Evolutionary conservation across 2,888 invertebrate species (phyloP), one percentile per base, ranked within the genome.

Genomic region (Glyphotaelius pellucidus): DNA sequence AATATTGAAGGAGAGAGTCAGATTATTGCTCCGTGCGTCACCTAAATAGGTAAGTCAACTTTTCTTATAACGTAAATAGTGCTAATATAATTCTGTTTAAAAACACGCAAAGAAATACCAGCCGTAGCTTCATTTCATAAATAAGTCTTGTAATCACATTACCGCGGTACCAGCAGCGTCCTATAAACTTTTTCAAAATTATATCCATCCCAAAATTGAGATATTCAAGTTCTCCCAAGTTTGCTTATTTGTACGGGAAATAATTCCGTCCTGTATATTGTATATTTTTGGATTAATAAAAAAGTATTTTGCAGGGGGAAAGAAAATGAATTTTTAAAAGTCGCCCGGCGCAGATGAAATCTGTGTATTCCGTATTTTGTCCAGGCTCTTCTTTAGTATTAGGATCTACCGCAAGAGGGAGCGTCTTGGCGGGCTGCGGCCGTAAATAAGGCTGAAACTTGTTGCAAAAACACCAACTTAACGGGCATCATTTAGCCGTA

Each of bases 401-500:
- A 87, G 87, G n/a, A 87, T 87, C 87, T 87, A 87, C 87, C 87
- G 87, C 87, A 31, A 25, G 86, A 52, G 87, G 87, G 67, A 67
- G 87, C 87, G 52, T 67, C 87, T 87, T 87, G 87, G 31, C 30
- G 52, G 87, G 87, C 67, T 52, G 19, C 31, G 32, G 87, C 87
- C 32, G 92, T 92, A 92, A 90, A 90, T 88, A 83, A 87, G 90
- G 79, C 52, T 52, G 88, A 93, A 91, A 93, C 92, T 93, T 93
- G 93, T 93, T 93, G 93, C 92, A 91, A 92, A 93, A 93, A 93
- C 93, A 93, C 92, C 92, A 91, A 91, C 90, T 91, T 91, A 92
- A 92, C 91, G 92, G 91, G 90, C 90, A 91, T 91, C 92, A 88
- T 91, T 91, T 93, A 90, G 91, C 90, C 91, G 90, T 91, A 93